Base-by-base conservation (phyloP, 2,888 invertebrate species). In the Aleiodes leptofemur region DNA sequence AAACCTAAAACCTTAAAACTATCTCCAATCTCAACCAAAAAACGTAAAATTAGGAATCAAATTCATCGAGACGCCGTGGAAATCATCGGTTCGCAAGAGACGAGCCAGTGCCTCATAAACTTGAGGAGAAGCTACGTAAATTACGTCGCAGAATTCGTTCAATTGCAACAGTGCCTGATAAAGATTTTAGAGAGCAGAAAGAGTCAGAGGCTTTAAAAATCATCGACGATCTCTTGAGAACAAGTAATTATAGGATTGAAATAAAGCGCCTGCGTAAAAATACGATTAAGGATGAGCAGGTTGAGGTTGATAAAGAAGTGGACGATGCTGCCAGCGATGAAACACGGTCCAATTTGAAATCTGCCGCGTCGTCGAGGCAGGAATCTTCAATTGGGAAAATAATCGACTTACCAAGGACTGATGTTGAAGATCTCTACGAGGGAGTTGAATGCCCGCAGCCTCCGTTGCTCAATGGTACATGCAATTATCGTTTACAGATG, bases 401-500 rank as follows among this genome's bases (percentile, higher is more conserved):
- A 7, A 4, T 13, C 13, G 34, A 55, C 38, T 38, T 14, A 74
- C 34, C 55, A 4, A 59, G 14, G 13, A 23, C 4, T 11, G 76
- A 31, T 7, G 34, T 23, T 7, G 72, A 76, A 68, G 72, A 43
- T 50, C 9, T 68, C 48, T 43, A 16, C 23, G 51, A 51, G 13
- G 69, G 72, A 31, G 59, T 72, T 43, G 48, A 14, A 29, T 69
- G 29, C 13, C 51, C 51, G 48, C 59, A 23, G 13, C 14, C 75
- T 5, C 72, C 76, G 4, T 61, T 76, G 34, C 57, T 76, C 23
- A 72, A 66, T 57, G 76, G 76, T 61, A 50, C 34, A 64, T 48
- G 2, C 1, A 3, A 34, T 16, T 64, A 14, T 64, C 50, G 13
- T 57, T 13, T 11, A 1, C 23, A 14, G 11, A 34, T 16, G 11